Percentiles rank a stretch among this genome's conserved stretches.
Conservation (phyloP, 2,797 vertebrate genomes). For the Enteromius unitaeniatus region DNA sequence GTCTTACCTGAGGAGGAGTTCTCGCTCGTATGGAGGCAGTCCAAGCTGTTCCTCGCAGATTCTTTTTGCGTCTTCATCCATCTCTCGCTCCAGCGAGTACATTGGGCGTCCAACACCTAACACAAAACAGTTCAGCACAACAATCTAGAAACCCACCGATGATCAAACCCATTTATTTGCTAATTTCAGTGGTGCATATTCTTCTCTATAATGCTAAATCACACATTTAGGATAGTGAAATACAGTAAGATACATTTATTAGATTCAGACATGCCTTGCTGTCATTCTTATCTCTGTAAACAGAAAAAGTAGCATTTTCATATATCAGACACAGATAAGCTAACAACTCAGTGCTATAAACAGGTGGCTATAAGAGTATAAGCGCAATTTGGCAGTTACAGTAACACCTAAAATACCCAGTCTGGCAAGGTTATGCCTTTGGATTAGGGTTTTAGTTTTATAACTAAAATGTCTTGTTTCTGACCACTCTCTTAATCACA, state of each 20-base stretch:
- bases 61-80: slow-evolving; percentile 87
- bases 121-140: slow-evolving; percentile 32
- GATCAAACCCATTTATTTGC: background rate
- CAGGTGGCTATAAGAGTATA: slow-evolving; percentile 42
- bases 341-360: slow-evolving; percentile 17
- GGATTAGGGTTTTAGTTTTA: too few species aligned
- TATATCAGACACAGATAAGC: background rate
- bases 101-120: slow-evolving; percentile 79
- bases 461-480: slow-evolving; percentile 56
- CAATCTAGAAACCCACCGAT: slow-evolving; percentile 16
- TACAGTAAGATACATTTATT: background rate
- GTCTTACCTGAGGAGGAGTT: slow-evolving; percentile 87
- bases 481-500: slow-evolving; percentile 53
- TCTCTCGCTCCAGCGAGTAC: slow-evolving; percentile 86
- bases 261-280: background rate
- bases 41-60: slow-evolving; percentile 89
- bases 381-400: slow-evolving; percentile 43
- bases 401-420: slow-evolving; percentile 57
- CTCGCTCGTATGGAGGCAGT: slow-evolving; percentile 83
- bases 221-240: background rate
- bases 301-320: background rate
- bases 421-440: slow-evolving; percentile 55
- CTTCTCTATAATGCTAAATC: background rate
- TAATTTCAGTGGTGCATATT: background rate
- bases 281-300: background rate